phyloP scores from a whole-genome alignment of 1,140 invertebrate genomes.

The Himalopsyche phryganea region DNA sequence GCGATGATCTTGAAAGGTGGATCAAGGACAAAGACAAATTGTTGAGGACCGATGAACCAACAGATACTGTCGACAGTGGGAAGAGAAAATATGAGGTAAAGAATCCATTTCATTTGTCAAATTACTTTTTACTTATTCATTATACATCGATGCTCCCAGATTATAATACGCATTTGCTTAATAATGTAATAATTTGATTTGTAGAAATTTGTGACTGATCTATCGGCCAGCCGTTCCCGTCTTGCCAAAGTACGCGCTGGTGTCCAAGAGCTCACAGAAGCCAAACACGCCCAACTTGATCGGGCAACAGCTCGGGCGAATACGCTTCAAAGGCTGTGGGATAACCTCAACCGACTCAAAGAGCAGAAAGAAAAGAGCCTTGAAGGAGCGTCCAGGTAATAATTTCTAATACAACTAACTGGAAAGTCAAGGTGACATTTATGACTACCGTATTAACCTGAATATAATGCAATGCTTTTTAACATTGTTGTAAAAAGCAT shows the following conservation, averaged over 20 bases:
- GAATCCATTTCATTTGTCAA: too few relatives aligned
- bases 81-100: conserved; percentile 89
- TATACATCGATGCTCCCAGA: too few relatives aligned
- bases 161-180: too few relatives aligned
- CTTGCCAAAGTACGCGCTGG: conserved; percentile 85
- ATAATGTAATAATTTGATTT: too few relatives aligned
- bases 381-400: conserved; percentile 79
- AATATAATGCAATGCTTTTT: too few relatives aligned
- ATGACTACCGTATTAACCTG: too few relatives aligned
- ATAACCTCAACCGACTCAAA: conserved; percentile 83
- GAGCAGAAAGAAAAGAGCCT: conserved; percentile 87
- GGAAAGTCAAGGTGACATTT: too few relatives aligned
- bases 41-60: conserved; percentile 76
- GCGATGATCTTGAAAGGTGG: conserved; percentile 97
- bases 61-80: conserved; percentile 89
- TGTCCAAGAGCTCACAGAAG: conserved; percentile 80
- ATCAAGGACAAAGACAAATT: conserved; percentile 93
- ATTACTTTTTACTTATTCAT: too few relatives aligned
- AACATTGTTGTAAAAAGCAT: too few relatives aligned
- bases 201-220: conserved; percentile 90
- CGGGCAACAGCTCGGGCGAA: conserved; percentile 78
- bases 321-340: conserved; percentile 86
- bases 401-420: too few relatives aligned
- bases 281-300: conserved; percentile 85
- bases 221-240: conserved; percentile 87